These are phyloP conservation scores for Pantherophis alleghaniensis DNA, from an alignment of 2,797 vertebrate genomes.

Conservation along the genomic window DNA sequence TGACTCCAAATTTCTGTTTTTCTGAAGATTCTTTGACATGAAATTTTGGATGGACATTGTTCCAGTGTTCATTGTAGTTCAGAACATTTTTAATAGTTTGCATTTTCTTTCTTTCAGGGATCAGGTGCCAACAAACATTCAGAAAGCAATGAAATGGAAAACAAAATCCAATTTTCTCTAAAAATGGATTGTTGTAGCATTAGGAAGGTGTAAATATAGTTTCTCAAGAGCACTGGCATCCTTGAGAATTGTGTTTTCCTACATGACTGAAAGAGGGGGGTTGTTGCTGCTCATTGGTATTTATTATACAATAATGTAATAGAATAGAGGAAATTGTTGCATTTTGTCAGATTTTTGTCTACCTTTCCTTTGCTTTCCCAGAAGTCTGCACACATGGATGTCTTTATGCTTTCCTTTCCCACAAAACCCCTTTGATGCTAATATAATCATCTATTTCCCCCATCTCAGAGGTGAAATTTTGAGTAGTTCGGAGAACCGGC, in stretches of 20 bases:
- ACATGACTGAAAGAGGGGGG: slow-evolving; percentile 24
- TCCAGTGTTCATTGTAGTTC: neutral
- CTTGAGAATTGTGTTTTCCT: slow-evolving; percentile 30
- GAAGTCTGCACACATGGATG: neutral
- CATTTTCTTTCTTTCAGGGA: slow-evolving; percentile 31
- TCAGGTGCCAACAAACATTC: slow-evolving; percentile 45
- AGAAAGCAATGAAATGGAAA: slow-evolving; percentile 51
- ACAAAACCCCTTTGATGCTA: neutral
- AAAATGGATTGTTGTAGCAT: slow-evolving; percentile 63
- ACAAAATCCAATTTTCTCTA: slow-evolving; percentile 58
- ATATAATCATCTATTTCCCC: neutral
- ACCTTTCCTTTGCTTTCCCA: neutral
- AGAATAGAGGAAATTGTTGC: slow-evolving; percentile 47
- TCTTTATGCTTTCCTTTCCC: neutral
- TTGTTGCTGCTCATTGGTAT: slow-evolving; percentile 41
- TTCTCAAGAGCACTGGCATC: slow-evolving; percentile 50
- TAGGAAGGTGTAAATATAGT: slow-evolving; percentile 60
- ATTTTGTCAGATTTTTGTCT: slow-evolving; percentile 26
- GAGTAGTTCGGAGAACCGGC: too few relatives aligned
- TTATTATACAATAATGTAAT: slow-evolving; percentile 37
- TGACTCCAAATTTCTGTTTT: neutral
- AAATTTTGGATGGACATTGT: neutral
- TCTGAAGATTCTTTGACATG: neutral
- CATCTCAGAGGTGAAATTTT: neutral
- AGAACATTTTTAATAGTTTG: slow-evolving; percentile 29